Evolutionary conservation across 2,797 vertebrate species (phyloP).

Genomic region (Platalea minor): DNA sequence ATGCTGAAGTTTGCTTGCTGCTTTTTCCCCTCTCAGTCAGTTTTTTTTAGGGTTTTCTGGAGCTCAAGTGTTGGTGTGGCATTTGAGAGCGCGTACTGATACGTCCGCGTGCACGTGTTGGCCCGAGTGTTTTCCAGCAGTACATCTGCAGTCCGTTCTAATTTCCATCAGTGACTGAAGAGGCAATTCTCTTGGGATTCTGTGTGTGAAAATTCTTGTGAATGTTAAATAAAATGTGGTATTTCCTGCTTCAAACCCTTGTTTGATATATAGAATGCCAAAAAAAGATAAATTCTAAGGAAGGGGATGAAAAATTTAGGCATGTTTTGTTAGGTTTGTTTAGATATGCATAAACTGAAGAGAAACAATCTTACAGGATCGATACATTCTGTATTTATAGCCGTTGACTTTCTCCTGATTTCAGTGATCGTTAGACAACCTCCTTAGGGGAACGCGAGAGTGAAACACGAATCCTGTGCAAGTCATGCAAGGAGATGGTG

Average conservation of each 20-base stretch:
- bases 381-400: background rate
- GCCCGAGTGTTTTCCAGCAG: background rate
- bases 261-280: background rate
- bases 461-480: background rate
- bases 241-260: background rate
- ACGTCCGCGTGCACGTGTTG: background rate
- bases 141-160: background rate
- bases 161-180: background rate
- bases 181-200: background rate
- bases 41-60: background rate
- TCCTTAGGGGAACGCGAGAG: rapidly evolving
- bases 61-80: background rate
- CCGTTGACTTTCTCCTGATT: background rate
- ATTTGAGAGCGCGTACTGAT: background rate
- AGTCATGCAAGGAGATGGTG: background rate
- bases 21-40: background rate
- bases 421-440: background rate
- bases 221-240: background rate
- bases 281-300: background rate
- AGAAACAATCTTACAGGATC: background rate
- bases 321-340: background rate
- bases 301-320: background rate
- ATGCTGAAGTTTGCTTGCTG: background rate
- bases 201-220: background rate
- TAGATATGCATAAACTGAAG: background rate